Conservation (phyloP, 2,888 invertebrate genomes). For the Eilema depressum region DNA sequence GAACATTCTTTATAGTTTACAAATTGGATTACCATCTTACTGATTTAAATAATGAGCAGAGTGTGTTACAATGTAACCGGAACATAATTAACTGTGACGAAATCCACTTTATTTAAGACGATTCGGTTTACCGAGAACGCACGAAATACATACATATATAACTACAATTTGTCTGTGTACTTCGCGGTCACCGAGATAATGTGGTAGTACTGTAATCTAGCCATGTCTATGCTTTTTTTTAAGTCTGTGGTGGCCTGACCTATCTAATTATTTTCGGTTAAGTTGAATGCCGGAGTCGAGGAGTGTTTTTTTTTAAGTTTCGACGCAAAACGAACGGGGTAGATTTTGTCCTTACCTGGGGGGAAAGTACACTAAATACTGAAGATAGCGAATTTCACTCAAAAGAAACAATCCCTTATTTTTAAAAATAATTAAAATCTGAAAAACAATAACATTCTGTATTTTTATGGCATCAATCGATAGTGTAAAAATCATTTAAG, state of each 20-base stretch:
- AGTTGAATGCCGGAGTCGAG: too few species aligned
- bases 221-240: not conserved
- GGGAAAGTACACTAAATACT: too few species aligned
- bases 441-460: too few species aligned
- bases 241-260: too few species aligned
- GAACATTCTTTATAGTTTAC: not conserved
- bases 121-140: conserved; percentile 23
- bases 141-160: conserved; percentile 17
- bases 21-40: conserved; percentile 5
- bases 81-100: conserved; percentile 22
- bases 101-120: conserved; percentile 9
- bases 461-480: too few species aligned
- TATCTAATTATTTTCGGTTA: too few species aligned
- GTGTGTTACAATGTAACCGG: conserved; percentile 10
- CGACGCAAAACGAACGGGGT: too few species aligned
- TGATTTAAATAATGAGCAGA: not conserved
- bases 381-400: too few species aligned
- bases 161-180: conserved; percentile 9
- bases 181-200: conserved; percentile 13
- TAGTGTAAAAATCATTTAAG: too few species aligned
- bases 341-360: too few species aligned
- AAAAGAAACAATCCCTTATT: too few species aligned
- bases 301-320: not conserved
- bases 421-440: too few species aligned
- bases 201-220: not conserved